These are phyloP conservation scores for Chymomyza procnemis DNA, from an alignment of 2,888 invertebrate species.

Conservation along the genomic window DNA sequence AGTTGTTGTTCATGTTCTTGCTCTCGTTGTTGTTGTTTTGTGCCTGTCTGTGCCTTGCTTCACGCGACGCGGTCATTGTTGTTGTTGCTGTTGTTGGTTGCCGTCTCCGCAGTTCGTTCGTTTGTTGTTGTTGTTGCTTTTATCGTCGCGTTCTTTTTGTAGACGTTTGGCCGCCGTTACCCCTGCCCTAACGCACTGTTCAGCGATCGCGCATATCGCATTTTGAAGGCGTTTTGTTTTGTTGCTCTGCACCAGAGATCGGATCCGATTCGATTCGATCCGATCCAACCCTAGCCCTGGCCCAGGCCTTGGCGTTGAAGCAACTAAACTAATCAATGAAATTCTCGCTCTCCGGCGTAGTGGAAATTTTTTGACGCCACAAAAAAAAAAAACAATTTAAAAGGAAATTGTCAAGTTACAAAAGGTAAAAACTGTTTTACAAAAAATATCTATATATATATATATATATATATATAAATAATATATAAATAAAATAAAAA, in stretches of 20 bases:
- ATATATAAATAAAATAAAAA: constrained; percentile 11
- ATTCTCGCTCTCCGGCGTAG: constrained; percentile 25
- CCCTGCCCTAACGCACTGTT: not conserved
- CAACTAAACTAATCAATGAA: not conserved
- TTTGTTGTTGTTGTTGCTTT: too few relatives aligned
- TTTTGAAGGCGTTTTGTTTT: not conserved
- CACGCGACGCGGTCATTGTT: not conserved
- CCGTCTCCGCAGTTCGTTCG: constrained; percentile 35
- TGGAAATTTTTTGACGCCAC: constrained; percentile 55
- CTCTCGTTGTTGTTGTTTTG: constrained; percentile 17
- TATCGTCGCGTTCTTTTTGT: constrained; percentile 52
- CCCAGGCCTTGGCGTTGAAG: not conserved
- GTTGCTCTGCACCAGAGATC: not conserved
- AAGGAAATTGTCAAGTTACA: not conserved
- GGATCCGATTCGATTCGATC: too few relatives aligned
- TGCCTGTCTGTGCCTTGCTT: constrained; percentile 28
- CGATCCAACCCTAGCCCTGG: not conserved
- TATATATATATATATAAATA: not conserved
- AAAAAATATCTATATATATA: too few relatives aligned
- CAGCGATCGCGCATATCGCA: not conserved
- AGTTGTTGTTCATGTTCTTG: constrained; percentile 21
- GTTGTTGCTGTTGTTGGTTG: constrained; percentile 22
- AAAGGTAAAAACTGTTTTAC: constrained; percentile 21
- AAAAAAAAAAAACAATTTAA: too few relatives aligned
- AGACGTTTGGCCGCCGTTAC: not conserved